These are phyloP conservation scores for Trachythela sp. DNA, from an alignment of 64 coral and sea anemone genomes.

Conservation along the genomic window DNA sequence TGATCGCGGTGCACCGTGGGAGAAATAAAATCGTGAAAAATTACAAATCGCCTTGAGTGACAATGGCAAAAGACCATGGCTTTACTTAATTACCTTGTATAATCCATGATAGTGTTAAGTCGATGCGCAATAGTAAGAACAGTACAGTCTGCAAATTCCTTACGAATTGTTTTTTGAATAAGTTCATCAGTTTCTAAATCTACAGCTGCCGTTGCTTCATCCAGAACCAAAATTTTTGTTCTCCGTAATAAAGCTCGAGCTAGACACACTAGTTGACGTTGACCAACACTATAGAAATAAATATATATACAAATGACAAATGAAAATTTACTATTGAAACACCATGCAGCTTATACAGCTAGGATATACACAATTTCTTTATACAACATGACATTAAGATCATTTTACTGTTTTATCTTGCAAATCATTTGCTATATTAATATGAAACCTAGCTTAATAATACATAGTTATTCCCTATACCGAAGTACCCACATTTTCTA, in stretches of 20 bases:
- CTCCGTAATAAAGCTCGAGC: slow-evolving; percentile 70
- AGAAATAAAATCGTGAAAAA: no score
- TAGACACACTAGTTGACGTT: slow-evolving; percentile 81
- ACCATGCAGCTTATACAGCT: no score
- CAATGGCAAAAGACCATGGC: no score
- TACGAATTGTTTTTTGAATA: slow-evolving; percentile 80
- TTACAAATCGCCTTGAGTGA: no score
- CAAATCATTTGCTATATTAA: no score
- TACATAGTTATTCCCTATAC: no score
- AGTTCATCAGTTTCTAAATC: slow-evolving; percentile 94
- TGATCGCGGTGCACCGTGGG: no score
- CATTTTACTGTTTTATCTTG: no score
- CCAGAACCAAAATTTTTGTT: slow-evolving; percentile 72
- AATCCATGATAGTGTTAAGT: slow-evolving; percentile 85
- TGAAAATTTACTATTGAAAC: not conserved
- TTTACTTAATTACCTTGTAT: slow-evolving; percentile 68
- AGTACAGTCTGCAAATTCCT: slow-evolving; percentile 83
- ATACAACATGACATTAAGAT: no score
- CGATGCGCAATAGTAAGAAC: slow-evolving; percentile 31
- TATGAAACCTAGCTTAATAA: no score
- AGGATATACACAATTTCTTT: no score
- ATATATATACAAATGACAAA: not conserved
- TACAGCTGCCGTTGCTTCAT: slow-evolving; percentile 85
- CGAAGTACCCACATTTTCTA: no score
- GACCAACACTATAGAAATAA: slow-evolving; percentile 57